phyloP scores from a whole-genome alignment of 2,797 vertebrate genomes.

The Acanthiza pusilla region DNA sequence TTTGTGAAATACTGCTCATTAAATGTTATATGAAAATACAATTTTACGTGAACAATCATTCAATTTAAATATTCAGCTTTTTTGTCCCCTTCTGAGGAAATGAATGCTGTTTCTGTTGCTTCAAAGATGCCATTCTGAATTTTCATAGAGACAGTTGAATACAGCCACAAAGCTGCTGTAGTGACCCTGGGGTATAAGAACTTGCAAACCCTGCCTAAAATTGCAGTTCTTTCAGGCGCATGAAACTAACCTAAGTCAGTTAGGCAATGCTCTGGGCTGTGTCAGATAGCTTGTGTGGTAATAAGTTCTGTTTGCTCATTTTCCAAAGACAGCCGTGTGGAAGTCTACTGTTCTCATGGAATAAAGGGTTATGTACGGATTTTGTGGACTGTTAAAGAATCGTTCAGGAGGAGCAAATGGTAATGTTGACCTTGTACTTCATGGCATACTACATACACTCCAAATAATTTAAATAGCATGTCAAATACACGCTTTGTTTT shows the following conservation, averaged over 20 bases:
- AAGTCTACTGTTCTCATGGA: neutral
- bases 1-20: neutral
- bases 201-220: neutral
- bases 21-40: neutral
- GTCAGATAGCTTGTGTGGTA: neutral
- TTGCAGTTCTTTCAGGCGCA: neutral
- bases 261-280: neutral
- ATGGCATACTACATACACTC: neutral
- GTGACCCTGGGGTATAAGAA: neutral
- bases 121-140: neutral
- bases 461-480: neutral
- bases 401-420: neutral
- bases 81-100: neutral
- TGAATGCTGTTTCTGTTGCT: neutral
- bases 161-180: neutral
- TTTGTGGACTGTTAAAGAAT: neutral
- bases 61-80: neutral
- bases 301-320: neutral
- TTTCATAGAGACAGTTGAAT: neutral
- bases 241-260: neutral
- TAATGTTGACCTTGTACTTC: neutral
- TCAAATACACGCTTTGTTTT: neutral
- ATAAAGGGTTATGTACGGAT: neutral
- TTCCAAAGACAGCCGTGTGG: neutral
- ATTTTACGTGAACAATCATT: neutral